These are phyloP conservation scores for Sarcophaga caerulescens DNA, from an alignment of 2,888 invertebrate species.

Conservation along the genomic window DNA sequence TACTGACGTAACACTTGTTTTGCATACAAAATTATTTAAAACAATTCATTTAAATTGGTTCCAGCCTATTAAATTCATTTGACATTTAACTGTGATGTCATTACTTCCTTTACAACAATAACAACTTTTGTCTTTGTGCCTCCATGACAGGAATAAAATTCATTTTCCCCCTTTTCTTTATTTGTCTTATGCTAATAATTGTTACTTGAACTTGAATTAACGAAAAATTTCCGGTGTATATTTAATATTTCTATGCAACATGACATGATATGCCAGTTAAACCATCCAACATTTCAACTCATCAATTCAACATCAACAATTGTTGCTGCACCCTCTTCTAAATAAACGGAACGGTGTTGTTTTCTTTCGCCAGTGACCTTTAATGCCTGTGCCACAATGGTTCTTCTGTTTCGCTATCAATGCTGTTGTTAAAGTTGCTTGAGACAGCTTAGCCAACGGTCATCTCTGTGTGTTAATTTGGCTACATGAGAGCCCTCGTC, in stretches of 20 bases:
- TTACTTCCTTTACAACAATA: conserved; percentile 36
- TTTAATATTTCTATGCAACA: conserved; percentile 48
- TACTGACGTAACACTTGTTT: background rate
- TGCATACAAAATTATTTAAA: background rate
- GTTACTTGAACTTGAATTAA: conserved; percentile 33
- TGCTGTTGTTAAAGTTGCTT: background rate
- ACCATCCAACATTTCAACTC: conserved; percentile 26
- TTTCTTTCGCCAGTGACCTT: conserved; percentile 56
- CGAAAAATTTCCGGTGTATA: conserved; percentile 59
- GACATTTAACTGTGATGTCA: conserved; percentile 33
- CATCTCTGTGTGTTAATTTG: conserved; percentile 16
- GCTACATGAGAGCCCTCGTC: background rate
- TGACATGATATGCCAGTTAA: conserved; percentile 52
- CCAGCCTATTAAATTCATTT: background rate
- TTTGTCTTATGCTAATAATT: background rate
- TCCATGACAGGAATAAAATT: background rate
- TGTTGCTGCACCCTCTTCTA: conserved; percentile 28
- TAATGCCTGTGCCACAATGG: conserved; percentile 50
- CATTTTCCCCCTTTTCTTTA: background rate
- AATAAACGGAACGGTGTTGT: background rate
- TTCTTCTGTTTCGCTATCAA: background rate
- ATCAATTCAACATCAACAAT: conserved; percentile 47
- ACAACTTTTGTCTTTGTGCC: background rate
- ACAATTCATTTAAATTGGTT: background rate
- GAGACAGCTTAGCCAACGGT: background rate